These are phyloP conservation scores for Anarsia innoxiella DNA, from an alignment of 2,888 invertebrate species.

Conservation along the genomic window DNA sequence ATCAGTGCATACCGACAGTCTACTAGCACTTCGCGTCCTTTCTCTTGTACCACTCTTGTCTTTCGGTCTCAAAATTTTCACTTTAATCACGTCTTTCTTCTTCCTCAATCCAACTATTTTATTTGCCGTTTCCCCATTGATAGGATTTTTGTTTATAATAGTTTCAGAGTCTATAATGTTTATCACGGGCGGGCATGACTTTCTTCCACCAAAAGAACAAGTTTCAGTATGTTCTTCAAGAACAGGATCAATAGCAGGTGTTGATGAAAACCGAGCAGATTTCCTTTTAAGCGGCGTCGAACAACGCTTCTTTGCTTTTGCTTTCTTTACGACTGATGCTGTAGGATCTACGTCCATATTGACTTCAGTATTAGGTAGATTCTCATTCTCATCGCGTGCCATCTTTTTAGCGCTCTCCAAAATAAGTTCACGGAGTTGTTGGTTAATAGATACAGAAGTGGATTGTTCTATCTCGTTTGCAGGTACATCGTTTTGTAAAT, in stretches of 20 bases:
- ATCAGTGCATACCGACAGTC: slow-evolving; percentile 33
- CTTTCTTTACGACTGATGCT: slow-evolving; percentile 18
- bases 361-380: slow-evolving; percentile 16
- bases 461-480: slow-evolving; percentile 30
- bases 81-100: slow-evolving; percentile 59
- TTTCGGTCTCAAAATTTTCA: slow-evolving; percentile 54
- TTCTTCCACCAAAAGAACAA: slow-evolving; percentile 36
- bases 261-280: slow-evolving; percentile 15
- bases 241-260: slow-evolving; percentile 24
- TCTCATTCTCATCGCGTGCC: neutral
- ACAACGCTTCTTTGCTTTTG: slow-evolving; percentile 34
- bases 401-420: slow-evolving; percentile 57
- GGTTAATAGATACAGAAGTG: slow-evolving; percentile 44
- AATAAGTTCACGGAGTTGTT: slow-evolving; percentile 42
- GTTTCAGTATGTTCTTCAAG: slow-evolving; percentile 46
- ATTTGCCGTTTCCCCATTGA: no score
- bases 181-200: slow-evolving; percentile 47
- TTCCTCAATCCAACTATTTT: no score
- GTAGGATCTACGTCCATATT: slow-evolving; percentile 18
- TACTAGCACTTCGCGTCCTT: slow-evolving; percentile 17
- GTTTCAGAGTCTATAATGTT: slow-evolving; percentile 21
- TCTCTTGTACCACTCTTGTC: neutral
- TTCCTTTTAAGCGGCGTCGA: slow-evolving; percentile 47
- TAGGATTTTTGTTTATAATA: no score
- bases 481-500: slow-evolving; percentile 34